Percentiles rank a stretch among this genome's conserved stretches.
phyloP scores from a whole-genome alignment of 2,888 invertebrate species.

The Drosophila cracens region DNA sequence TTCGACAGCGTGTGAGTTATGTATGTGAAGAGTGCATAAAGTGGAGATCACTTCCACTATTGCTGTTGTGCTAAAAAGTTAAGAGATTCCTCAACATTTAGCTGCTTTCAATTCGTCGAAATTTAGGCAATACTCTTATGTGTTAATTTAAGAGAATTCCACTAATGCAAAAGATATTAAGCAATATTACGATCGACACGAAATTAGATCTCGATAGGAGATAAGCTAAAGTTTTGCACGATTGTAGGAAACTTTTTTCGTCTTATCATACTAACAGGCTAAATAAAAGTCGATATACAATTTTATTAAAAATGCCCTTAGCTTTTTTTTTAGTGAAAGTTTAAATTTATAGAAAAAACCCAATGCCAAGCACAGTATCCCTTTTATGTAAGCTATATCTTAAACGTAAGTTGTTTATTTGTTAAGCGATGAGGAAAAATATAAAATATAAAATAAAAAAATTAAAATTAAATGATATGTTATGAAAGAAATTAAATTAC shows the following conservation, averaged over 20 bases:
- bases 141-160: not conserved
- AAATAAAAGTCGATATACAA: not conserved
- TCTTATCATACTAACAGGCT: not conserved
- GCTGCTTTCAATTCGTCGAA: not conserved
- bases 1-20: conserved; percentile 51
- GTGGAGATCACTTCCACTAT: not conserved
- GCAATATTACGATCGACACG: not conserved
- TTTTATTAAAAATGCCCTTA: not conserved
- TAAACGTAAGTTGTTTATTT: not conserved
- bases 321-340: not conserved
- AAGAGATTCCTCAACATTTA: not conserved
- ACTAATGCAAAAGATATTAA: not conserved
- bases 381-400: not conserved
- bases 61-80: not conserved
- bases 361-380: not conserved
- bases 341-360: not conserved
- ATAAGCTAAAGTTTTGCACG: not conserved
- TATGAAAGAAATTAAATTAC: too few species aligned
- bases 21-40: conserved; percentile 51
- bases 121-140: not conserved
- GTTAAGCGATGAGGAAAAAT: not conserved
- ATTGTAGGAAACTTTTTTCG: not conserved
- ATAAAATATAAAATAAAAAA: not conserved
- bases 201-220: not conserved
- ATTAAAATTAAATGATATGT: not conserved